Percentiles rank a stretch among this genome's conserved stretches.
Evolutionary conservation across 2,113 vertebrate species (phyloP).

Genomic region (Sander lucioperca): DNA sequence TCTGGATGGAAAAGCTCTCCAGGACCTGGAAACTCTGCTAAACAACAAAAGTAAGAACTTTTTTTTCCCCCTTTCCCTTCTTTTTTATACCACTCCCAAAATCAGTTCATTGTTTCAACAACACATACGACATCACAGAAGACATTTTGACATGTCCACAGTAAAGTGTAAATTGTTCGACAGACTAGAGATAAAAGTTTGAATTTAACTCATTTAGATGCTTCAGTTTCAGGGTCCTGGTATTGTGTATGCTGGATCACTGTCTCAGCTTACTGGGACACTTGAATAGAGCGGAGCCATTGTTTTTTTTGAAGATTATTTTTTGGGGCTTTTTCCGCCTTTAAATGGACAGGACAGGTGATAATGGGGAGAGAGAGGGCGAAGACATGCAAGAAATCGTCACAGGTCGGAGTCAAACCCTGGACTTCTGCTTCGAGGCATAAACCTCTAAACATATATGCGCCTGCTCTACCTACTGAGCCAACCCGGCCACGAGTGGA

Average conservation of each 20-base stretch:
- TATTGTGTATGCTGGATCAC: background rate
- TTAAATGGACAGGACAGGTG: too few species aligned
- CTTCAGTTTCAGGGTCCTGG: background rate
- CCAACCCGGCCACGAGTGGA: too few species aligned
- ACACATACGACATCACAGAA: background rate
- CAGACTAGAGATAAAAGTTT: background rate
- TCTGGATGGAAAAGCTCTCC: constrained; percentile 65
- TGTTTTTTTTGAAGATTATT: too few species aligned
- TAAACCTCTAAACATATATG: too few species aligned
- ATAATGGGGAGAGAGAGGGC: too few species aligned
- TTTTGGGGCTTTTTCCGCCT: too few species aligned
- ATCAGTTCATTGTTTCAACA: background rate
- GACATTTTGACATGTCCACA: background rate
- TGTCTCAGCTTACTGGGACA: background rate
- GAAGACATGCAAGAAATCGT: too few species aligned
- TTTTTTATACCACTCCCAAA: background rate
- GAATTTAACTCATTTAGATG: background rate
- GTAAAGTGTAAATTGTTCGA: background rate
- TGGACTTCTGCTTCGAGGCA: too few species aligned
- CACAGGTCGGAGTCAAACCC: too few species aligned
- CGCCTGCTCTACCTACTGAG: too few species aligned
- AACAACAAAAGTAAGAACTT: constrained; percentile 65
- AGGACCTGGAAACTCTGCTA: constrained; percentile 79
- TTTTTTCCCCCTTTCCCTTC: background rate
- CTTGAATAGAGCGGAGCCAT: background rate